Evolutionary conservation across 2,888 invertebrate species (phyloP), one percentile per base, ranked within the genome.

Genomic region (Cloeon dipterum): DNA sequence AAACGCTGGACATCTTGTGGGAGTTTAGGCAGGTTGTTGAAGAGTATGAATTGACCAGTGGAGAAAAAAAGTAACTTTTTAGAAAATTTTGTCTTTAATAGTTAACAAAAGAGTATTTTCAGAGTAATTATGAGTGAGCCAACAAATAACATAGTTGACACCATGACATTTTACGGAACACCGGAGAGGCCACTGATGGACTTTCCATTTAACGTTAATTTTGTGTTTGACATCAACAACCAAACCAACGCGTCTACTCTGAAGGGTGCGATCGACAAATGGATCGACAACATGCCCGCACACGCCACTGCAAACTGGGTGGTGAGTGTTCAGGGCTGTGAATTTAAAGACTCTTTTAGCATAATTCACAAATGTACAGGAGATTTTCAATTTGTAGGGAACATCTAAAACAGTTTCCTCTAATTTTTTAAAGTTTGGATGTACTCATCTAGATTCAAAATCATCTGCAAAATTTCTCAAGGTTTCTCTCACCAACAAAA

Each of bases 121-220:
- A 65, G 67, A 38, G 64, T 82, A 1, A 65, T 82, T 63, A 71
- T 83, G 70, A 72, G 74, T 1, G 82, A 83, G 55, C 74, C 71
- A 0, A 78, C 78, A 47, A 64, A 71, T 0, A 61, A 59, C 38
- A 56, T 70, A 18, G 55, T 65, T 21, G 52, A 62, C 2, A 67
- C 68, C 1, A 65, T 73, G 58, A 63, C 55, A 33, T 83, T 73
- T 51, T 83, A 77, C 47, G 66, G 67, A 2, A 59, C 63, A 5
- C 61, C 58, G 42, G 38, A 50, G 3, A 57, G 41, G 49, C 51
- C 57, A 20, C 76, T 79, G 11, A 64, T 74, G 3, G 74, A 82
- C 40, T 68, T 83, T 51, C 74, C 81, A 1, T 81, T 81, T 49
- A 83, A 85, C 53, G 82, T 82, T 50, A 62, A 68, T 25, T 59